Evolutionary conservation across 2,888 invertebrate species (phyloP).

Genomic region (Salpingus planirostris): DNA sequence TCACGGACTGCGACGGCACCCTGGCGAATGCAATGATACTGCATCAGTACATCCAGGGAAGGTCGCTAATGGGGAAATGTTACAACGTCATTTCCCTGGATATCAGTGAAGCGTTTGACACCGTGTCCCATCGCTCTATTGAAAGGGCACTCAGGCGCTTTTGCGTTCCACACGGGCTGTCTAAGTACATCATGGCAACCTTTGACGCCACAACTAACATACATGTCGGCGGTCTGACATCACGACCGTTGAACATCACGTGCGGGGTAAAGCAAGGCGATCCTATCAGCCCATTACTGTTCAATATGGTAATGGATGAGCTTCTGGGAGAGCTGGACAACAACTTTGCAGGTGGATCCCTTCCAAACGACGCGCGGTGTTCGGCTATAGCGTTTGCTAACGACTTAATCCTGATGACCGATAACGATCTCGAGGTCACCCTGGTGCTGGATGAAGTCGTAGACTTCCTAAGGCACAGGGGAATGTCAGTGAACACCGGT

Average conservation of each 20-base stretch:
- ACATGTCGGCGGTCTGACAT: constrained; percentile 8
- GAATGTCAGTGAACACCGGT: too few relatives aligned
- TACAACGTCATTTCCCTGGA: constrained; percentile 15
- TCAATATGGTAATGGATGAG: too few relatives aligned
- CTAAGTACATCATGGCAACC: neutral
- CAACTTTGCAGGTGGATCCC: constrained; percentile 2
- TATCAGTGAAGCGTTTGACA: constrained; percentile 19
- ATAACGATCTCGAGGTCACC: too few relatives aligned
- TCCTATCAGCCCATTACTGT: too few relatives aligned
- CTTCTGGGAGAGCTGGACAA: constrained; percentile 1
- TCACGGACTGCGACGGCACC: constrained; percentile 30
- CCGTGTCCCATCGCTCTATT: constrained; percentile 16
- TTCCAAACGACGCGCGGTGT: constrained; percentile 1
- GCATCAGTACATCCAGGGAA: constrained; percentile 14
- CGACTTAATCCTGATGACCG: too few relatives aligned
- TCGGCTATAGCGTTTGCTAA: too few relatives aligned
- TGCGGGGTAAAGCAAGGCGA: too few relatives aligned
- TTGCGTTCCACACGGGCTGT: constrained; percentile 4
- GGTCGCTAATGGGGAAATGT: neutral
- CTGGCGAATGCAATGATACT: constrained; percentile 30
- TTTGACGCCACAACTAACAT: constrained; percentile 8
- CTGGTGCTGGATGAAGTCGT: too few relatives aligned
- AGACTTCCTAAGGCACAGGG: too few relatives aligned
- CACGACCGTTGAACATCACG: too few relatives aligned
- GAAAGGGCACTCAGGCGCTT: constrained; percentile 10